Evolutionary conservation across 2,888 invertebrate species (phyloP).

Genomic region (Parnassius smintheus): DNA sequence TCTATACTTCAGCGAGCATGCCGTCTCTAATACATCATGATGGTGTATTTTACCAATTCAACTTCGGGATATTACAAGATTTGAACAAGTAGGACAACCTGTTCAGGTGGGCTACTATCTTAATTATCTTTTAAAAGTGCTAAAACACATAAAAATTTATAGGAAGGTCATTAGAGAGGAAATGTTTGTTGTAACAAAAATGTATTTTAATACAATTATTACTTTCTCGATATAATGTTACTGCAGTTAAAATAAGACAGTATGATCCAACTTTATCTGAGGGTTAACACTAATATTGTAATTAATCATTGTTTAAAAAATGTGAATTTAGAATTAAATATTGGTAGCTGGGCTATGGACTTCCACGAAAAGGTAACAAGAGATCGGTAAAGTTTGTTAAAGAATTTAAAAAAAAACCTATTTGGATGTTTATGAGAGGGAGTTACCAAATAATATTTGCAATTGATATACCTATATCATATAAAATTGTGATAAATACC

Average conservation of each 20-base stretch:
- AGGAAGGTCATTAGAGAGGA: too few relatives aligned
- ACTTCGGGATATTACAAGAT: conserved; percentile 57
- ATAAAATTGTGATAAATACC: neutral
- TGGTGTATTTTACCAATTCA: conserved; percentile 69
- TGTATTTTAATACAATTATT: too few relatives aligned
- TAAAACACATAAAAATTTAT: too few relatives aligned
- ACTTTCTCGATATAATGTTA: too few relatives aligned
- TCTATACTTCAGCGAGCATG: conserved; percentile 66
- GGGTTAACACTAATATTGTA: conserved; percentile 69
- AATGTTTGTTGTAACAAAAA: too few relatives aligned
- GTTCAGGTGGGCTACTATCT: conserved; percentile 45
- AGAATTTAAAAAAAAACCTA: too few relatives aligned
- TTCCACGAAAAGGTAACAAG: conserved; percentile 66
- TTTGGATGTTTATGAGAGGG: conserved; percentile 65
- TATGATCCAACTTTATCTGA: conserved; percentile 35
- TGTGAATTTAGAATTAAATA: conserved; percentile 61
- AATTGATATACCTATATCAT: conserved; percentile 58
- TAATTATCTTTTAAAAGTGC: too few relatives aligned
- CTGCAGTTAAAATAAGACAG: too few relatives aligned
- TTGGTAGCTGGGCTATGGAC: conserved; percentile 58
- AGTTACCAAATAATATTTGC: conserved; percentile 65
- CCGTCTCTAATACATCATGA: conserved; percentile 67
- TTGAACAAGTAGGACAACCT: conserved; percentile 62
- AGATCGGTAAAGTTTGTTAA: neutral
- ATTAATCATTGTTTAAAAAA: conserved; percentile 74